A percentile compares a stretch with the other conserved stretches of the same genome.
Conservation (phyloP, 1,140 invertebrate species). For the Campoletis sonorensis region DNA sequence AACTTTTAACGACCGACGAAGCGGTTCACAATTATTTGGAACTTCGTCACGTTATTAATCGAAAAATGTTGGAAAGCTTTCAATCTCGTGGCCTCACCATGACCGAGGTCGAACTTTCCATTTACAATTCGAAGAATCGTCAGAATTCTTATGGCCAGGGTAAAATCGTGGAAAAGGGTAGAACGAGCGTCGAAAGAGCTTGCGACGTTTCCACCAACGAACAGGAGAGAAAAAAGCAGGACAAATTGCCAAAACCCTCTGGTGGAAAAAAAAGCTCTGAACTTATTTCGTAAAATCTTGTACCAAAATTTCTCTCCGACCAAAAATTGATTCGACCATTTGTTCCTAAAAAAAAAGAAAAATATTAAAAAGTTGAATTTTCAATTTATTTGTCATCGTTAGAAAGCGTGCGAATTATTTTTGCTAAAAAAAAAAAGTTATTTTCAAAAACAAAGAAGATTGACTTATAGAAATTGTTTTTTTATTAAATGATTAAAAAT, state of each 20-base stretch:
- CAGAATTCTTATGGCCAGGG: slow-evolving; percentile 49
- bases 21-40: slow-evolving; percentile 48
- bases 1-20: slow-evolving; percentile 45
- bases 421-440: no score
- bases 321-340: not conserved
- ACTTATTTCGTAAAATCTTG: no score
- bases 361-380: not conserved
- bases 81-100: slow-evolving; percentile 44
- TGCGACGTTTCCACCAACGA: slow-evolving; percentile 10
- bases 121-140: slow-evolving; percentile 47
- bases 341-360: not conserved
- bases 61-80: slow-evolving; percentile 49
- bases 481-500: slow-evolving; percentile 14
- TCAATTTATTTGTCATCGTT: no score
- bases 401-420: no score
- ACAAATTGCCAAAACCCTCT: no score
- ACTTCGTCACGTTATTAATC: slow-evolving; percentile 40
- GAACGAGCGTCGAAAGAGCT: slow-evolving; percentile 16
- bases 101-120: slow-evolving; percentile 52
- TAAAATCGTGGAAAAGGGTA: slow-evolving; percentile 45
- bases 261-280: no score
- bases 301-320: not conserved
- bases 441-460: no score
- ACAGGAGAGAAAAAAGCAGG: not conserved
- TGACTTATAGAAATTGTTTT: not conserved